These are phyloP conservation scores for Carassius auratus DNA, from an alignment of 2,113 vertebrate species.

Conservation along the genomic window DNA sequence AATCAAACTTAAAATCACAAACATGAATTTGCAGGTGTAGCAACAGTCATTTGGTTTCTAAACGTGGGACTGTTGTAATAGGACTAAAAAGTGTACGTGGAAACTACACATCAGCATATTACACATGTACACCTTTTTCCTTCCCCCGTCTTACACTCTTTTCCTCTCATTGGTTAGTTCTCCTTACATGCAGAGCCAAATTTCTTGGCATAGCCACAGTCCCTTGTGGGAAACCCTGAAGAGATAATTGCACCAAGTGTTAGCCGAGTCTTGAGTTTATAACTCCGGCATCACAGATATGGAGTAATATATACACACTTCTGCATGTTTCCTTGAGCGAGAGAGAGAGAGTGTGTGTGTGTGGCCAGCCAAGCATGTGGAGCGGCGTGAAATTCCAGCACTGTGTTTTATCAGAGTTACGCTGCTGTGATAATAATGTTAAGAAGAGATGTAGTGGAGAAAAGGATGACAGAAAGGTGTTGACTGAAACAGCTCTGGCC, in stretches of 20 bases:
- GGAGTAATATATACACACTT: slow-evolving; percentile 12
- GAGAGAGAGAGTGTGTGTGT: neutral
- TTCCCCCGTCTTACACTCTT: neutral
- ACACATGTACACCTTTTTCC: neutral
- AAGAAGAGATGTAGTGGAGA: slow-evolving; percentile 23
- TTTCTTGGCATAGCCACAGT: slow-evolving; percentile 21
- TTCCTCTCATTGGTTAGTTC: neutral
- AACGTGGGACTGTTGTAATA: neutral
- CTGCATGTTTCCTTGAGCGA: neutral
- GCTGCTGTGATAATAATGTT: slow-evolving; percentile 39
- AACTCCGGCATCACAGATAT: neutral
- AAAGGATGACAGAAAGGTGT: slow-evolving; percentile 35
- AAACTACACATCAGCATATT: neutral
- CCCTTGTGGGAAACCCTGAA: slow-evolving; percentile 12
- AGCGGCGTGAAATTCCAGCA: slow-evolving; percentile 1
- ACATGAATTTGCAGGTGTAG: neutral
- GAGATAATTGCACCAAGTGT: neutral
- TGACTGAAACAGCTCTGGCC: slow-evolving; percentile 28
- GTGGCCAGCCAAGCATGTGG: neutral
- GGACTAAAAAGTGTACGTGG: neutral
- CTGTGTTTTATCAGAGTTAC: slow-evolving; percentile 38
- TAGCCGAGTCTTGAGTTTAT: neutral
- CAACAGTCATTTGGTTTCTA: neutral
- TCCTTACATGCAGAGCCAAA: neutral
- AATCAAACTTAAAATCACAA: neutral